These are phyloP conservation scores for Scaptomyza cyrtandrae DNA, from an alignment of 2,888 invertebrate genomes.

Conservation along the genomic window DNA sequence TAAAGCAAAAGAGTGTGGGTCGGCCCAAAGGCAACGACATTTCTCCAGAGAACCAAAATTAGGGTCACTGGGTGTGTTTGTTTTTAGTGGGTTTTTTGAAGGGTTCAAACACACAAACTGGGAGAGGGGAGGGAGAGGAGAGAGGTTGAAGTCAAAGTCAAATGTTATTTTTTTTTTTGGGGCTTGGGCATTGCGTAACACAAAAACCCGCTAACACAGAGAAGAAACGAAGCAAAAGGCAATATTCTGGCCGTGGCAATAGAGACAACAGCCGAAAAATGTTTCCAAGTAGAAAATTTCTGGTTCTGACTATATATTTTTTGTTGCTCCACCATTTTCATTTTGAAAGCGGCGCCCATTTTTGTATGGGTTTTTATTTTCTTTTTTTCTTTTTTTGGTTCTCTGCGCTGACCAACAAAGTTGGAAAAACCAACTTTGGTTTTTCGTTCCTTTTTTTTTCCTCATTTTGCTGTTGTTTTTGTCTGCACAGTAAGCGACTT, in stretches of 20 bases:
- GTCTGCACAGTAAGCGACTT: constrained; percentile 49
- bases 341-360: constrained; percentile 73
- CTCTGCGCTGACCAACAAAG: constrained; percentile 50
- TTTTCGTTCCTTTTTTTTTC: constrained; percentile 33
- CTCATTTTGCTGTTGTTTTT: constrained; percentile 32
- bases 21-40: constrained; percentile 58
- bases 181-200: constrained; percentile 65
- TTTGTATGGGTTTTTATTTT: constrained; percentile 35
- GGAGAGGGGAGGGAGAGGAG: neutral
- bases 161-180: neutral
- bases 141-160: constrained; percentile 1
- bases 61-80: constrained; percentile 83
- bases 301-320: constrained; percentile 27
- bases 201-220: constrained; percentile 64
- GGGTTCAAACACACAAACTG: constrained; percentile 14
- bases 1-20: constrained; percentile 63
- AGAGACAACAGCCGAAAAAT: constrained; percentile 59
- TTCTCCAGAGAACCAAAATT: constrained; percentile 81
- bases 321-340: constrained; percentile 52
- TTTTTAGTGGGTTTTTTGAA: constrained; percentile 39
- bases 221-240: constrained; percentile 28
- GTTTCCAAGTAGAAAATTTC: constrained; percentile 69
- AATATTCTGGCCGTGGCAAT: constrained; percentile 32
- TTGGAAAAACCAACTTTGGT: constrained; percentile 64
- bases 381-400: constrained; percentile 15